Conservation (phyloP, 2,797 vertebrate genomes). For the Fistularia tabacaria region DNA sequence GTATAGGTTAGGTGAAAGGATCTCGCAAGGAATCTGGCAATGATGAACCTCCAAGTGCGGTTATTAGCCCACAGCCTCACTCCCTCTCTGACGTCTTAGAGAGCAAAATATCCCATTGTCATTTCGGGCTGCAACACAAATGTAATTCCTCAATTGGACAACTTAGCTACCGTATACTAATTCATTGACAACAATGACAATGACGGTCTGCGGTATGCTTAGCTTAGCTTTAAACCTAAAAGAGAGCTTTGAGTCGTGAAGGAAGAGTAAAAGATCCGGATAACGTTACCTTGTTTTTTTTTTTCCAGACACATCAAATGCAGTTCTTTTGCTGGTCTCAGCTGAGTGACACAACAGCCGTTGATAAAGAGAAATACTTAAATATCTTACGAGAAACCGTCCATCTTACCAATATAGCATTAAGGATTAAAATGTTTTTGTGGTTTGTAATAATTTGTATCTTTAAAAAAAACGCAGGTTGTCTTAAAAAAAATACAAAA, state of each 20-base stretch:
- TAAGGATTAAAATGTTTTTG: slow-evolving; percentile 2
- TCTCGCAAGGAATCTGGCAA: slow-evolving; percentile 23
- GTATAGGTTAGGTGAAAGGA: slow-evolving; percentile 44
- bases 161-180: too few relatives aligned
- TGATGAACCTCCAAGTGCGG: slow-evolving; percentile 5
- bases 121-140: not conserved
- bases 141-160: too few relatives aligned
- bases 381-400: slow-evolving; percentile 4
- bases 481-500: slow-evolving; percentile 12
- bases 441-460: slow-evolving; percentile 15
- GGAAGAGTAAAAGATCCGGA: slow-evolving; percentile 24
- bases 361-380: not conserved
- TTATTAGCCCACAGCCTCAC: too few relatives aligned
- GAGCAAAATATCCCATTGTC: not conserved
- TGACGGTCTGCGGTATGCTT: slow-evolving; percentile 18
- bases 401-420: not conserved
- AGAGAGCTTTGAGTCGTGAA: slow-evolving; percentile 37
- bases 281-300: slow-evolving; percentile 58
- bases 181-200: slow-evolving; percentile 20
- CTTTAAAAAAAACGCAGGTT: slow-evolving; percentile 17
- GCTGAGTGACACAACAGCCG: slow-evolving; percentile 22
- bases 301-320: slow-evolving; percentile 39
- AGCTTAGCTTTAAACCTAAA: slow-evolving; percentile 44
- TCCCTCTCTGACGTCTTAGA: not conserved
- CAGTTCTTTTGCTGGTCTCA: slow-evolving; percentile 37